phyloP scores from a whole-genome alignment of 2,888 invertebrate species.

The Ctena decussata region DNA sequence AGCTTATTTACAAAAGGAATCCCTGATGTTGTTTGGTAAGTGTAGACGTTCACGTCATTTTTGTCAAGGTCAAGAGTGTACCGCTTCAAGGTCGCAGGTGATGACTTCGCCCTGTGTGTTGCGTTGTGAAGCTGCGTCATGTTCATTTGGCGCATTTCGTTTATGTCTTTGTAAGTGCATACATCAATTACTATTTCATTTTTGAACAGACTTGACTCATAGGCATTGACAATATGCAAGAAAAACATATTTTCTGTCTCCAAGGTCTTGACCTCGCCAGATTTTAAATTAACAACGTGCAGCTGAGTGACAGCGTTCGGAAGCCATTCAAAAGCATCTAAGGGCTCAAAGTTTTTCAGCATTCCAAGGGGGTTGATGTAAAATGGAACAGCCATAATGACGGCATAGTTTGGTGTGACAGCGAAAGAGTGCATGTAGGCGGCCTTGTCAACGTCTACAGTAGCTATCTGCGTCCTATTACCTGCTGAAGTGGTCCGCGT shows the following conservation, averaged over 20 bases:
- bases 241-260: constrained; percentile 74
- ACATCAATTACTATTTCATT: constrained; percentile 62
- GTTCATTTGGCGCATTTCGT: constrained; percentile 58
- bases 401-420: constrained; percentile 75
- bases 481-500: constrained; percentile 71
- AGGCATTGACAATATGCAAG: constrained; percentile 82
- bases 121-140: constrained; percentile 52
- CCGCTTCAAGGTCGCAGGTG: constrained; percentile 47
- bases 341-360: constrained; percentile 67
- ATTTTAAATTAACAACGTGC: constrained; percentile 73
- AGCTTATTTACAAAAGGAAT: constrained; percentile 34
- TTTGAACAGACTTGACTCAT: constrained; percentile 63
- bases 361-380: constrained; percentile 75
- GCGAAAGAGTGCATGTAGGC: constrained; percentile 84
- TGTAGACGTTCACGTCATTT: constrained; percentile 36
- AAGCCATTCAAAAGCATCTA: constrained; percentile 76
- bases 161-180: constrained; percentile 59
- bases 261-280: constrained; percentile 65
- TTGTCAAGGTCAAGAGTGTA: constrained; percentile 57
- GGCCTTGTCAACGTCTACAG: constrained; percentile 70
- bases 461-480: constrained; percentile 73
- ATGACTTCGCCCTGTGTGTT: constrained; percentile 33
- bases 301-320: constrained; percentile 65
- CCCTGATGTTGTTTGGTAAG: constrained; percentile 26
- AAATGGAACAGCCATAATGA: constrained; percentile 79